Conservation (phyloP, 2,113 vertebrate species). For the Elanoides forficatus region DNA sequence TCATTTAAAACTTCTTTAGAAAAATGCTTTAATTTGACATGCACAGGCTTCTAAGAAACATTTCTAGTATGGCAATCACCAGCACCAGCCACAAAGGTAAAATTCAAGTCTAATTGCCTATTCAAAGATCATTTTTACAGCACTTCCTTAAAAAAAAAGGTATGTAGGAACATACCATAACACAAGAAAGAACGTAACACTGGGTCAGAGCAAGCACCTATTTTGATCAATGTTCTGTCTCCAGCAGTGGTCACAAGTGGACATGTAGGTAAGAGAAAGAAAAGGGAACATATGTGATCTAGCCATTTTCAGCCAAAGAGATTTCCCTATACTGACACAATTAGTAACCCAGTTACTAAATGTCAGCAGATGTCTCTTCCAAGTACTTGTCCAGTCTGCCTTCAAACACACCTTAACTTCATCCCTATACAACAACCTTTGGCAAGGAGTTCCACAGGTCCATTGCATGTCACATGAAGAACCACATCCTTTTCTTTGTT, state of each 20-base stretch:
- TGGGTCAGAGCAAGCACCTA: neutral
- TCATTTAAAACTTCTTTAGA: neutral
- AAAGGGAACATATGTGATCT: neutral
- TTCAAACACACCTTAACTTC: neutral
- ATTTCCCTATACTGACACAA: neutral
- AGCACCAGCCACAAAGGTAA: neutral
- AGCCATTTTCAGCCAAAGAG: neutral
- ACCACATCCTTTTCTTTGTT: neutral
- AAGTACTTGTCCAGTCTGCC: neutral
- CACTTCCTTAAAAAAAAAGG: neutral
- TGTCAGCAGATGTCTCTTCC: neutral
- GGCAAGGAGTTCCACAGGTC: neutral
- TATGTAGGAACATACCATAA: neutral
- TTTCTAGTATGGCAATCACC: neutral
- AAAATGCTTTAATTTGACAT: neutral
- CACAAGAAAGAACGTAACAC: neutral
- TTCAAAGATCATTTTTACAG: neutral
- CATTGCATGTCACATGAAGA: neutral
- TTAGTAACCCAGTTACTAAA: neutral
- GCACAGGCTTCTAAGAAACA: neutral
- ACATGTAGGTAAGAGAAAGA: neutral
- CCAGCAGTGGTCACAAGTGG: neutral
- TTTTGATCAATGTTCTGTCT: neutral
- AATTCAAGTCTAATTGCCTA: neutral
- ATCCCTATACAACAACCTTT: neutral